Evolutionary conservation across 2,797 vertebrate genomes (phyloP).

Genomic region (Pelochelys cantorii): DNA sequence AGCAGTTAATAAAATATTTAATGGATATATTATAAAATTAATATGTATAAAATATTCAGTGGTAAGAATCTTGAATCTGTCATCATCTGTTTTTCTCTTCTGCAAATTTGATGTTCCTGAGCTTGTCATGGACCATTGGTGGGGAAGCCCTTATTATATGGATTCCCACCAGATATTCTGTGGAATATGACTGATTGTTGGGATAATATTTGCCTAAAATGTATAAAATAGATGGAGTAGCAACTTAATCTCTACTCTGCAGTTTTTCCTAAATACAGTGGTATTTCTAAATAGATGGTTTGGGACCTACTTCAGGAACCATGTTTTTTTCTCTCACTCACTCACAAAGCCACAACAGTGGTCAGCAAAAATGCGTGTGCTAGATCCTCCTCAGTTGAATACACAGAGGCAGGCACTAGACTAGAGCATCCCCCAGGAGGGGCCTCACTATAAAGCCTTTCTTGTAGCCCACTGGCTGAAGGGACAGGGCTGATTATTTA

Average conservation of each 20-base stretch:
- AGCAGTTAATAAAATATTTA: neutral
- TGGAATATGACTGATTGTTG: neutral
- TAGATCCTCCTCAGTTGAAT: neutral
- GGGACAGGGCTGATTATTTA: neutral
- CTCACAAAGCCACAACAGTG: neutral
- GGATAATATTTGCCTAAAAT: neutral
- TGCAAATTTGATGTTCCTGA: constrained; percentile 1
- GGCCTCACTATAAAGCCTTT: neutral
- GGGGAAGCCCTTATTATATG: neutral
- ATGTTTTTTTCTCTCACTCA: neutral
- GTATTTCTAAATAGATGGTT: neutral
- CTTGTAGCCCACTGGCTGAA: neutral
- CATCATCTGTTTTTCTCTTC: neutral
- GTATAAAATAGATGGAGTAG: neutral
- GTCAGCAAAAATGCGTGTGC: neutral
- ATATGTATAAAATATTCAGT: neutral
- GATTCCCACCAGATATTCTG: neutral
- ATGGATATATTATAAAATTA: neutral
- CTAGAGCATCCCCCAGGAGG: neutral
- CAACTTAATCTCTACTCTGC: neutral
- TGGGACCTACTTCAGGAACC: neutral
- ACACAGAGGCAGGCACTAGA: neutral
- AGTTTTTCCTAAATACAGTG: neutral
- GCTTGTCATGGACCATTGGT: neutral
- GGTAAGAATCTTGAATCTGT: neutral